Conservation (phyloP, 2,888 invertebrate species). For the Tubulanus polymorphus region DNA sequence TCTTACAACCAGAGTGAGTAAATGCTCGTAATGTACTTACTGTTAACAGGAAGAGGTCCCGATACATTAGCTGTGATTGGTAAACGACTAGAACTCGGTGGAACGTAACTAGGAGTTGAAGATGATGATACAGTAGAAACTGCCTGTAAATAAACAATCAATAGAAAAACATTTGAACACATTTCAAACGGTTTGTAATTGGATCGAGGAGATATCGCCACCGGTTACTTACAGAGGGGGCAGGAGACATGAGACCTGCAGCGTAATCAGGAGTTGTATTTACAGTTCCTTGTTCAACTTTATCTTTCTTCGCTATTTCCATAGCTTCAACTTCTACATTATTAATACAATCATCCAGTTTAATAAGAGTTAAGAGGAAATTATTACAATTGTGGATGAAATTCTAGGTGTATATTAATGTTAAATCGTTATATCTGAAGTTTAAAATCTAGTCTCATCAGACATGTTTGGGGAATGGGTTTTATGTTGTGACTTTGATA, state of each 20-base stretch:
- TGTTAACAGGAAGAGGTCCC: too few species aligned
- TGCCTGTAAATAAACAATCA: too few species aligned
- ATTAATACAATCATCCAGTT: not conserved
- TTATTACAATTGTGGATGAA: not conserved
- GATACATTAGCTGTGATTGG: too few species aligned
- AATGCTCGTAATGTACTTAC: too few species aligned
- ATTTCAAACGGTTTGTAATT: too few species aligned
- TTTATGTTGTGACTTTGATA: not conserved
- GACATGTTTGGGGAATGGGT: too few species aligned
- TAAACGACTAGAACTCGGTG: too few species aligned
- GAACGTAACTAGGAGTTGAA: conserved; percentile 36
- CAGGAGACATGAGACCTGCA: conserved; percentile 68
- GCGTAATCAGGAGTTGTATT: conserved; percentile 75
- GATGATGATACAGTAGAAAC: conserved; percentile 25
- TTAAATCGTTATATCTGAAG: not conserved
- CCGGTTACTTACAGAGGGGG: conserved; percentile 54
- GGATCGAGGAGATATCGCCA: too few species aligned
- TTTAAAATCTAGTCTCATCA: too few species aligned
- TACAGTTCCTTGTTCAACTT: conserved; percentile 49
- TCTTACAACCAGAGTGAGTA: too few species aligned
- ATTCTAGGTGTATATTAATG: not conserved
- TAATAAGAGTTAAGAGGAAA: not conserved
- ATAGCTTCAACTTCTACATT: conserved; percentile 43
- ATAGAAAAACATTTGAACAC: too few species aligned
- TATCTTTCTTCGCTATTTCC: conserved; percentile 50